Evolutionary conservation across 2,888 invertebrate species (phyloP), one percentile per base, ranked within the genome.

Genomic region (Euclidia mi): DNA sequence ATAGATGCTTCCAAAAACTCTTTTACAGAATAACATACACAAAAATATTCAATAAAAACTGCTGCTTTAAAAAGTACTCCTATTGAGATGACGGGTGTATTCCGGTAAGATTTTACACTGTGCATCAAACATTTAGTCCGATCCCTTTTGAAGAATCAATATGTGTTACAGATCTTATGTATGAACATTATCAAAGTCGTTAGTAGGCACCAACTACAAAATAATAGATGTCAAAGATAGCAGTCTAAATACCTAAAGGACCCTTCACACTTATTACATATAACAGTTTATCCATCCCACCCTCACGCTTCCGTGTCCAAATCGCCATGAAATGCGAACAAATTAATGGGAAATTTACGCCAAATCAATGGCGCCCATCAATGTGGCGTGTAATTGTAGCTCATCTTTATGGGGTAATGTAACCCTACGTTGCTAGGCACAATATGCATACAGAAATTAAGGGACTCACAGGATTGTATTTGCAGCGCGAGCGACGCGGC

Each of bases 291-390:
- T 49, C 29, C 18, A 17, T 0, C 3, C 18, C 9, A 11, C 41
- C 47, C 29, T 10, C 25, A 41, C 29, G 48, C 15, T 32, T 35
- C 20, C 51, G 25, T 34, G 37, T 40, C 17, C 9, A 41, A 53
- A 46, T 46, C 45, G 41, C 41, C 46, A 31, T 62, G 40, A 49
- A 63, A 57, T 20, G 18, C 18, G 55, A 38, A 44, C 48, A 61
- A 56, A 60, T 58, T 55, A 47, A 56, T 56, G 41, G 15, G 47
- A 55, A 58, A 59, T 59, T 61, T 57, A 70, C 48, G 49, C 28
- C 56, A 61, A 66, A 51, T 71, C 59, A 53, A 53, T 61, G 56
- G 41, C 28, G 53, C 45, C 53, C 53, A 28, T 43, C 40, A 43
- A 43, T 41, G 46, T 12, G 44, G 53, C 43, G 41, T 59, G 47